Evolutionary conservation across 2,888 invertebrate species (phyloP), one percentile per base, ranked within the genome.

Genomic region (Lepidocyrtoides sp.): DNA sequence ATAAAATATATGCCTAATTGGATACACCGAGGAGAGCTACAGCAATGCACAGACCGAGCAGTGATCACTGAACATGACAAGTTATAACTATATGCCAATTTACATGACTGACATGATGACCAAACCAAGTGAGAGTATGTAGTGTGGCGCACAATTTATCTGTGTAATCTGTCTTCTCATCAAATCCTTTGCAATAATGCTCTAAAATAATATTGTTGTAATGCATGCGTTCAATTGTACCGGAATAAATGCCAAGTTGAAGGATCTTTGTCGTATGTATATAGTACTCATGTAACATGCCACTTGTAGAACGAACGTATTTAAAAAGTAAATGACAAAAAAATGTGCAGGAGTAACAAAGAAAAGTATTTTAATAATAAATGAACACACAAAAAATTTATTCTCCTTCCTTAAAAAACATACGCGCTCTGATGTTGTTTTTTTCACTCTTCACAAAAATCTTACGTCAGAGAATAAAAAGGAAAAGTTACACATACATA

Each of bases 301-400:
- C 20, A 75, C 23, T 72, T 7, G 0, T 20, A 66, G 36, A 69
- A 8, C 69, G 41, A 69, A 75, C 17, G 48, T 23, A 26, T 48
- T 2, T 29, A 29, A 66, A 23, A 41, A 10, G 23, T 10, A 17
- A 20, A 57, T 57, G 60, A 41, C 57, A 86, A 83, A 66, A 83
- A 44, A 83, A 5, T n/a, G n/a, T n/a, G n/a, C n/a, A n/a, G n/a
- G n/a, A n/a, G 86, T 32, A 85, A 77, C 54, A 87, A 87, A 29
- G 51, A 85, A 51, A 48, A 79, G 54, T 60, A 72, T 44, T 72
- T 72, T 66, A 66, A 69, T 41, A 69, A 32, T 77, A 77, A 51
- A 83, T 83, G 89, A 90, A 90, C 89, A 90, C 89, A 85, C 90
- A 90, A 90, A 90, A 81, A 84, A 79, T 60, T 82, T 83, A 89